Conservation (phyloP, 1,140 invertebrate species). For the Caenorhabditis tropicalis region DNA sequence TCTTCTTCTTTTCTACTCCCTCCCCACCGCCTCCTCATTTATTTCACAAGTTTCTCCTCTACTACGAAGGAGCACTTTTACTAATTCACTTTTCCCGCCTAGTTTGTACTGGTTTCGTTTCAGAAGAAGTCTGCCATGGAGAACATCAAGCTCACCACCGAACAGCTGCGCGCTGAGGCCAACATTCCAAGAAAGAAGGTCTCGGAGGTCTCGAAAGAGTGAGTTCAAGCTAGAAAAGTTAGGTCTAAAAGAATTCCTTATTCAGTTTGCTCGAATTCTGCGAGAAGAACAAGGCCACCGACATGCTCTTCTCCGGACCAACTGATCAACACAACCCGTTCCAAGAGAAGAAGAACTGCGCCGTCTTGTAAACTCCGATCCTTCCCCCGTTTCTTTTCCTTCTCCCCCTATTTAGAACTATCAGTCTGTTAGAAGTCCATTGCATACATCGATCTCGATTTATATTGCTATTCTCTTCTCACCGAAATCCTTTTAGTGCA, state of each 20-base stretch:
- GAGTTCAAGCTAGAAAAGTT: conserved; percentile 11
- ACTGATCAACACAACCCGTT: conserved; percentile 57
- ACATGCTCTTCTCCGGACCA: conserved; percentile 53
- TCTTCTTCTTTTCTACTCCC: neutral
- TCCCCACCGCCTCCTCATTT: no score
- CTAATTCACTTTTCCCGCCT: neutral
- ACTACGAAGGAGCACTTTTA: neutral
- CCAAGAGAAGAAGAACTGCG: conserved; percentile 59
- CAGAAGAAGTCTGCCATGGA: neutral
- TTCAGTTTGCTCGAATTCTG: conserved; percentile 58
- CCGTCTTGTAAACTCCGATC: conserved; percentile 52
- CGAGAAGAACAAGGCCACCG: conserved; percentile 55
- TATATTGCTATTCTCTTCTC: neutral
- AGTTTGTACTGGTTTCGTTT: neutral
- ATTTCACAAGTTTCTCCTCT: neutral
- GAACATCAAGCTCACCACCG: conserved; percentile 10
- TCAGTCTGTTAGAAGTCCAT: neutral
- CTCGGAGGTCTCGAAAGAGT: conserved; percentile 59
- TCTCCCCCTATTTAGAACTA: neutral
- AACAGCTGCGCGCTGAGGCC: conserved; percentile 55
- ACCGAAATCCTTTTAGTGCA: neutral
- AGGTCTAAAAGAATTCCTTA: neutral
- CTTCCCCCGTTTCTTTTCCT: neutral
- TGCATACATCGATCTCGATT: neutral
- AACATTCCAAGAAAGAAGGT: conserved; percentile 54